Percentiles rank a stretch among this genome's conserved stretches.
Conservation (phyloP, 2,797 vertebrate species). For the Knipowitschia caucasica region DNA sequence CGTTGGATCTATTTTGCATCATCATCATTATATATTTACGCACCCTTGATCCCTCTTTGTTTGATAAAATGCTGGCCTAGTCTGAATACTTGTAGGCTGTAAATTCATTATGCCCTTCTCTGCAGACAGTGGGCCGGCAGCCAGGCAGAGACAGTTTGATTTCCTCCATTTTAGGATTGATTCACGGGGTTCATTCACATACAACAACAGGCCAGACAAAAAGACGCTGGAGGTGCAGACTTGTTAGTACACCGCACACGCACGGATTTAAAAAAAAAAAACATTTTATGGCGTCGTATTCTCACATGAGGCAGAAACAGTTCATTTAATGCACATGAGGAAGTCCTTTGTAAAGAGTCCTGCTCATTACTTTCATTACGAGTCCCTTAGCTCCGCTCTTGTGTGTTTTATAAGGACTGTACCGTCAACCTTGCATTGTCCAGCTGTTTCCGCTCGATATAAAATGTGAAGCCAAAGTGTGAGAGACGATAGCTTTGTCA, state of each 20-base stretch:
- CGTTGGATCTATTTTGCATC: neutral
- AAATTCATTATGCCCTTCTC: slow-evolving; percentile 41
- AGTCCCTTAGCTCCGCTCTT: neutral
- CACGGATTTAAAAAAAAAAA: neutral
- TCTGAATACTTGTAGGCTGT: slow-evolving; percentile 19
- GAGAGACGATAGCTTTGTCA: neutral
- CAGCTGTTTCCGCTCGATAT: neutral
- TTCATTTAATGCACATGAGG: slow-evolving; percentile 2
- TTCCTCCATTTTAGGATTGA: slow-evolving; percentile 41
- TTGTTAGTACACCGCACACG: slow-evolving; percentile 18
- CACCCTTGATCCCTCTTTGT: slow-evolving; percentile 15
- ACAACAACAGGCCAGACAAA: slow-evolving; percentile 27
- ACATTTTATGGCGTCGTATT: slow-evolving; percentile 15
- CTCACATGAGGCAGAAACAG: slow-evolving; percentile 6
- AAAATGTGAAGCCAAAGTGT: neutral
- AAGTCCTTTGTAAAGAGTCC: slow-evolving; percentile 4
- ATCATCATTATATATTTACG: neutral
- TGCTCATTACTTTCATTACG: neutral
- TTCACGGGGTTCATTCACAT: slow-evolving; percentile 38
- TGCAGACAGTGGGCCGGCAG: slow-evolving; percentile 35
- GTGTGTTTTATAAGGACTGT: neutral
- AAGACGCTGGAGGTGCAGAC: slow-evolving; percentile 7
- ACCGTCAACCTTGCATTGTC: neutral
- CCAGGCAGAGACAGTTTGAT: slow-evolving; percentile 27
- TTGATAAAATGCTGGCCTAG: slow-evolving; percentile 28